Conservation (phyloP, 37 sponge, comb jelly and placozoan species). For the Spongilla lacustris region DNA sequence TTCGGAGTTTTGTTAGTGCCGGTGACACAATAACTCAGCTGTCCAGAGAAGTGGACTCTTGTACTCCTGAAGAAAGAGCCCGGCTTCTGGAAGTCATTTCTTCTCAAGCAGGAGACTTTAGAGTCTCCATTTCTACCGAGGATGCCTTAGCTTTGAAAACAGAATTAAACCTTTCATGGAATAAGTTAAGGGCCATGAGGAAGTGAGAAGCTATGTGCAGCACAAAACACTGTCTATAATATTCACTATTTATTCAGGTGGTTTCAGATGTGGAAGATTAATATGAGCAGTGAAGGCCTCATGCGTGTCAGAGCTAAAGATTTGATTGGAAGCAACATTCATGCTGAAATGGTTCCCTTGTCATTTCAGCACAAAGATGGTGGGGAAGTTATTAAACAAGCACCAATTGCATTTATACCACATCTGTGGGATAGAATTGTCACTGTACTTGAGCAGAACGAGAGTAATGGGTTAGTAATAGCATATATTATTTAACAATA, state of each 20-base stretch:
- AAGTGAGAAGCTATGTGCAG: not conserved
- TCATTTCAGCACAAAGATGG: not conserved
- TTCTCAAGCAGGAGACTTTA: not conserved
- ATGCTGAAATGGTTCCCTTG: not conserved
- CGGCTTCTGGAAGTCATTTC: not conserved
- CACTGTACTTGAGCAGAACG: not conserved
- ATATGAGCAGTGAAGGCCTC: not conserved
- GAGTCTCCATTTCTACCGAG: not conserved
- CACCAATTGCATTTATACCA: not conserved
- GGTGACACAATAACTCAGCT: not conserved
- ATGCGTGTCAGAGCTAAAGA: not conserved
- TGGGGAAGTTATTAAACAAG: not conserved
- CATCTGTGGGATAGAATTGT: not conserved
- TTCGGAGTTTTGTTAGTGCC: not conserved
- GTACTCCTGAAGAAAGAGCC: not conserved
- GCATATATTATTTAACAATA: not conserved
- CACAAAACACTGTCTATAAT: not conserved
- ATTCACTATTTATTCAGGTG: not conserved
- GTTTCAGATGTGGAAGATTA: not conserved
- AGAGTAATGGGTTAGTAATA: not conserved
- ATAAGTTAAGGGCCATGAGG: not conserved
- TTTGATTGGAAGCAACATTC: not conserved
- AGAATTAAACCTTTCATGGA: not conserved
- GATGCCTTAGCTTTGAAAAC: not conserved
- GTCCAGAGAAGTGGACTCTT: not conserved